Evolutionary conservation across 2,888 invertebrate genomes (phyloP).

Genomic region (Euzophera pinguis): DNA sequence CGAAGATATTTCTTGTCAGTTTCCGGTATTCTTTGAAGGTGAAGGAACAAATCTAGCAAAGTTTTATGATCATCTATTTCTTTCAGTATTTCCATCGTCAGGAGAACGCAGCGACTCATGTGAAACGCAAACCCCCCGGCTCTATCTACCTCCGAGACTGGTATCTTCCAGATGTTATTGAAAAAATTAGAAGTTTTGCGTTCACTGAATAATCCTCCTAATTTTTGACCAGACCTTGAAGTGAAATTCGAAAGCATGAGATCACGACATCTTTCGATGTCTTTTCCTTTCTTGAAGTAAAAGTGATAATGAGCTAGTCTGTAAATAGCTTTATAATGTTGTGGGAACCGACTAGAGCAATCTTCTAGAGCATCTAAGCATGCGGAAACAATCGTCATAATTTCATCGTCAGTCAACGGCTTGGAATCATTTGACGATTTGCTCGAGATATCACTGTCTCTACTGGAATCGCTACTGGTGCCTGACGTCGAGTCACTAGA

Average conservation of each 20-base stretch:
- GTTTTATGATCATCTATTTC: conserved; percentile 89
- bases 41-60: conserved; percentile 88
- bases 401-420: conserved; percentile 73
- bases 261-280: conserved; percentile 85
- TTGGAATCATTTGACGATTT: conserved; percentile 58
- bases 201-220: conserved; percentile 91
- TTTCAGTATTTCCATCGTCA: conserved; percentile 89
- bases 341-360: conserved; percentile 91
- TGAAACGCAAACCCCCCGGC: conserved; percentile 95
- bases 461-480: conserved; percentile 73
- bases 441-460: conserved; percentile 74
- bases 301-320: conserved; percentile 91
- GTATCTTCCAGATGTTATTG: conserved; percentile 96
- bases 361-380: conserved; percentile 90
- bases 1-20: conserved; percentile 93
- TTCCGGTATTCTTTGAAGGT: conserved; percentile 90
- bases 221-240: conserved; percentile 82
- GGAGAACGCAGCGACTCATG: conserved; percentile 90
- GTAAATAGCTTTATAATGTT: conserved; percentile 96
- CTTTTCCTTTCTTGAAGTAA: conserved; percentile 83
- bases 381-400: conserved; percentile 80
- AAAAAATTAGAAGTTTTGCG: conserved; percentile 93
- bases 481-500: conserved; percentile 78
- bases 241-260: conserved; percentile 85
- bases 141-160: conserved; percentile 92